phyloP scores from a whole-genome alignment of 2,113 vertebrate genomes.

The Monopterus albus region DNA sequence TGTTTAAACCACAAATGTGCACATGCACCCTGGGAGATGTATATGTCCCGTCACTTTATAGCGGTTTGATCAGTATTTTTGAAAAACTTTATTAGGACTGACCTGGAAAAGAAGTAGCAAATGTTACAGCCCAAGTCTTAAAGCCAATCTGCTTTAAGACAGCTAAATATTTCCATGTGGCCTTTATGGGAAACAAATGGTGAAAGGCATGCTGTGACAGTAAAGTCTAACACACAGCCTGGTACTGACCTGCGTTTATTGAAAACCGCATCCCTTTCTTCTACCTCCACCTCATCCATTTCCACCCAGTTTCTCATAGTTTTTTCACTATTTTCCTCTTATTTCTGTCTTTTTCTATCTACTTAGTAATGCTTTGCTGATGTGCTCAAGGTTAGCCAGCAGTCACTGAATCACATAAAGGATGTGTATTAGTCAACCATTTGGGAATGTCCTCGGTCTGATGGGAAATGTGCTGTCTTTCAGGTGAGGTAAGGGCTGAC shows the following conservation, averaged over 20 bases:
- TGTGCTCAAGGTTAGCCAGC: slow-evolving; percentile 13
- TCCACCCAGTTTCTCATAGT: slow-evolving; percentile 7
- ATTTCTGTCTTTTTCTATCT: slow-evolving; percentile 15
- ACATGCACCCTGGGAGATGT: slow-evolving; percentile 6
- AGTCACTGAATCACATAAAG: slow-evolving; percentile 15
- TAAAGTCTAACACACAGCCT: slow-evolving; percentile 79
- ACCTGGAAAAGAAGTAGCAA: slow-evolving; percentile 82
- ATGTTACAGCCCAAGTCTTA: slow-evolving; percentile 73
- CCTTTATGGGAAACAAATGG: slow-evolving; percentile 92
- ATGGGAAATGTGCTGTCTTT: slow-evolving; percentile 33
- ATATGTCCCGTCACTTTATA: slow-evolving; percentile 16
- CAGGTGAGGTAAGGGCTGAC: slow-evolving; percentile 39
- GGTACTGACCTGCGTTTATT: slow-evolving; percentile 80
- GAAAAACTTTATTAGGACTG: slow-evolving; percentile 65
- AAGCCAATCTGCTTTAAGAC: slow-evolving; percentile 81
- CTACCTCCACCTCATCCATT: slow-evolving; percentile 62
- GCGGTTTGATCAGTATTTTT: no score
- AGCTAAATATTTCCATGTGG: slow-evolving; percentile 92
- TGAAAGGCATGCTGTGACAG: slow-evolving; percentile 83
- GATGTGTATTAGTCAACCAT: slow-evolving; percentile 10
- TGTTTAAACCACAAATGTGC: slow-evolving; percentile 18
- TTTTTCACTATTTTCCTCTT: slow-evolving; percentile 11
- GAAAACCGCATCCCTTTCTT: slow-evolving; percentile 71
- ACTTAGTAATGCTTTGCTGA: slow-evolving; percentile 79
- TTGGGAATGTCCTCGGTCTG: slow-evolving; percentile 35